These are phyloP conservation scores for Ictidomys tridecemlineatus DNA, from an alignment of 2,113 vertebrate species.

Conservation along the genomic window DNA sequence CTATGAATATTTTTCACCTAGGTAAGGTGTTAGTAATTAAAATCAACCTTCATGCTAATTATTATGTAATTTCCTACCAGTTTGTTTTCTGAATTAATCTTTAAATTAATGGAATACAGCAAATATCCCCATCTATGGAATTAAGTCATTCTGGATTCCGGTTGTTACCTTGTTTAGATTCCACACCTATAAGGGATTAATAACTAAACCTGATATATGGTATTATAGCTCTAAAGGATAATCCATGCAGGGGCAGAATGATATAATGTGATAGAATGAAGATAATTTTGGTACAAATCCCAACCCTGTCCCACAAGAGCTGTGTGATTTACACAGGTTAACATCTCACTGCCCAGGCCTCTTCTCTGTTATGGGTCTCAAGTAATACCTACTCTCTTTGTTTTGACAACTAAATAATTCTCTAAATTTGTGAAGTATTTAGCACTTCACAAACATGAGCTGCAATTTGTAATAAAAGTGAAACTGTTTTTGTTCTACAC, in stretches of 20 bases:
- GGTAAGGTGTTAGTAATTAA: slow-evolving; percentile 7
- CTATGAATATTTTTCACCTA: neutral
- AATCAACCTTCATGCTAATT: neutral
- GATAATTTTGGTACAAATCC: neutral
- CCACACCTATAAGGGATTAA: neutral
- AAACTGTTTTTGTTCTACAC: neutral
- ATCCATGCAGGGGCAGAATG: neutral
- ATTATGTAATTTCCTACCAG: neutral
- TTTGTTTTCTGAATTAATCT: neutral
- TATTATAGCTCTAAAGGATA: neutral
- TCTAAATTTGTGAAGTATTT: neutral
- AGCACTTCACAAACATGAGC: neutral
- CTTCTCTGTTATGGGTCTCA: neutral
- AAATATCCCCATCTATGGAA: neutral
- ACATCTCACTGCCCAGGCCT: neutral
- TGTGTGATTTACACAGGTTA: neutral
- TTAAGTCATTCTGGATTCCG: neutral
- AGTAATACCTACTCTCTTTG: neutral
- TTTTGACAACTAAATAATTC: neutral
- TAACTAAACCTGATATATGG: neutral
- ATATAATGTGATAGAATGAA: neutral
- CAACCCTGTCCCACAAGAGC: too few relatives aligned
- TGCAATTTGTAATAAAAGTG: neutral
- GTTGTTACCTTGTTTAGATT: neutral
- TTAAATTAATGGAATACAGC: neutral